phyloP scores from a whole-genome alignment of 1,140 invertebrate genomes.

The Antheraea mylitta region DNA sequence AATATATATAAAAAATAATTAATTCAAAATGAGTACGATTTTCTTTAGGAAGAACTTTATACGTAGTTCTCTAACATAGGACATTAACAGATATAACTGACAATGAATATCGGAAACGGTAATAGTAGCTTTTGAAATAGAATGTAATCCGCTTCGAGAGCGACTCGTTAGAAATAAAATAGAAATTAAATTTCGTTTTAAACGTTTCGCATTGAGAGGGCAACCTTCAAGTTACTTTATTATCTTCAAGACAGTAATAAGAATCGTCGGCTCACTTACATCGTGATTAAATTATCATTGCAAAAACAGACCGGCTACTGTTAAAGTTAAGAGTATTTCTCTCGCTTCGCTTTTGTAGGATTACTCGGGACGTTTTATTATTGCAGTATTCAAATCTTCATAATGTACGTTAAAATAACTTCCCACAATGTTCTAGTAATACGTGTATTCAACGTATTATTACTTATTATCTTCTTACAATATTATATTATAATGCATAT shows the following conservation, averaged over 20 bases:
- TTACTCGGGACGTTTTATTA: conserved; percentile 35
- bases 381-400: conserved; percentile 22
- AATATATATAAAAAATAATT: not conserved
- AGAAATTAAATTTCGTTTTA: conserved; percentile 12
- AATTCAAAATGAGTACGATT: not conserved
- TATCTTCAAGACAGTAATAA: conserved; percentile 46
- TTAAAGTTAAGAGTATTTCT: conserved; percentile 28
- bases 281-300: conserved; percentile 69
- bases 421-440: not conserved
- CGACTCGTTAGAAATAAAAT: not conserved
- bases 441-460: too few species aligned
- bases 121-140: not conserved
- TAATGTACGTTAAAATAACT: conserved; percentile 15
- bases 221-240: conserved; percentile 40
- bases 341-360: conserved; percentile 31
- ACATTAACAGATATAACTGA: not conserved
- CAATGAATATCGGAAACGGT: conserved; percentile 2
- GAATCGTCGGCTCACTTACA: conserved; percentile 47
- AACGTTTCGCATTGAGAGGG: not conserved
- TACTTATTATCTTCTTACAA: too few species aligned
- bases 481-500: too few species aligned
- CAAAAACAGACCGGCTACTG: conserved; percentile 45
- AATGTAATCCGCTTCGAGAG: conserved; percentile 1
- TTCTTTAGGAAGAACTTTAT: not conserved
- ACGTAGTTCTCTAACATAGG: not conserved